Percentiles rank a stretch among this genome's conserved stretches.
phyloP scores from a whole-genome alignment of 2,797 vertebrate genomes.

The Sebastes oblongus region DNA sequence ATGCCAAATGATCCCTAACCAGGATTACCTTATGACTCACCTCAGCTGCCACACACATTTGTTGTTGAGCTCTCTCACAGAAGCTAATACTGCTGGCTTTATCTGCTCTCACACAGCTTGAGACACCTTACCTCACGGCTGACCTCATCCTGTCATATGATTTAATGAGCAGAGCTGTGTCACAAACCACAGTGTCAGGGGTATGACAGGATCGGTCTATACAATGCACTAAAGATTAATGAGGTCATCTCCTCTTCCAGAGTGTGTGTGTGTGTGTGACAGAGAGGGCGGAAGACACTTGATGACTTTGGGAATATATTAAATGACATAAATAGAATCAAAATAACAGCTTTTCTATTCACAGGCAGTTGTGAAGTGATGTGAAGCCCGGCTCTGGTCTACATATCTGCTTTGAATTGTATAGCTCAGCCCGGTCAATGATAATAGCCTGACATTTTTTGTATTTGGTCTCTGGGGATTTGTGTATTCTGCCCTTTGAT shows the following conservation, averaged over 20 bases:
- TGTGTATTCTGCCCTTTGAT: conserved; percentile 48
- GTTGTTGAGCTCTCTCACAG: conserved; percentile 32
- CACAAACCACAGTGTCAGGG: conserved; percentile 67
- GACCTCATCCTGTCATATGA: conserved; percentile 80
- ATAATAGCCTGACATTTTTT: conserved; percentile 58
- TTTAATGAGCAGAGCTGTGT: conserved; percentile 75
- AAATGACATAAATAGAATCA: conserved; percentile 53
- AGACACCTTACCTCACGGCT: conserved; percentile 62
- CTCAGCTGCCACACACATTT: conserved; percentile 53
- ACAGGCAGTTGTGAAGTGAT: conserved; percentile 29
- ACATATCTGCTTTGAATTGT: conserved; percentile 45
- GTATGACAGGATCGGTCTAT: conserved; percentile 63
- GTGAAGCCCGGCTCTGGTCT: conserved; percentile 31
- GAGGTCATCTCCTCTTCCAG: conserved; percentile 68
- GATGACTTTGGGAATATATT: conserved; percentile 57
- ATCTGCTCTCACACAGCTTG: conserved; percentile 72
- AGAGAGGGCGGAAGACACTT: conserved; percentile 37
- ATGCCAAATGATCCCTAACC: conserved; percentile 35
- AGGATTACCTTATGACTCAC: conserved; percentile 59
- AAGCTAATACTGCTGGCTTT: conserved; percentile 48
- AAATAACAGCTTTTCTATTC: conserved; percentile 54
- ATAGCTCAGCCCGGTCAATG: conserved; percentile 33
- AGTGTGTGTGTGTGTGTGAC: background rate
- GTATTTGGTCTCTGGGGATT: conserved; percentile 29
- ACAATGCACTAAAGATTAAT: conserved; percentile 77